Evolutionary conservation across 2,797 vertebrate genomes (phyloP).

Genomic region (Sardinella longiceps): DNA sequence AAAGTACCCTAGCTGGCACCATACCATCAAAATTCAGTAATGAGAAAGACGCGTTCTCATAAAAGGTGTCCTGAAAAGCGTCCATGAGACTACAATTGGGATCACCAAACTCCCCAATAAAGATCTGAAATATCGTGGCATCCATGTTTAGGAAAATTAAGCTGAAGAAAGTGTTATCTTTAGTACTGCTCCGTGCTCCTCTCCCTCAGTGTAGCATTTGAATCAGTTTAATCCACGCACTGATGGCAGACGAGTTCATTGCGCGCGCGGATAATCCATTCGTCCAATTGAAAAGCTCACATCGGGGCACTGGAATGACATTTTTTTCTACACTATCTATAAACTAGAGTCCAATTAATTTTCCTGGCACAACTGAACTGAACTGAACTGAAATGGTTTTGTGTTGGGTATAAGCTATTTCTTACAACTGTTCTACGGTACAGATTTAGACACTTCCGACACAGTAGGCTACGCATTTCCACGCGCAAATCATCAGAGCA

Average conservation of each 20-base stretch:
- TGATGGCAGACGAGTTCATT: slow-evolving; percentile 23
- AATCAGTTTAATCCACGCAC: slow-evolving; percentile 33
- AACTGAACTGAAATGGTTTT: background rate
- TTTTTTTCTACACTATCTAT: background rate
- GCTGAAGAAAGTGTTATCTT: background rate
- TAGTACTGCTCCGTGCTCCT: background rate
- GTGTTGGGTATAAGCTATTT: too few relatives aligned
- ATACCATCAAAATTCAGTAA: slow-evolving; percentile 83
- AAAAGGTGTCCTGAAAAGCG: slow-evolving; percentile 80
- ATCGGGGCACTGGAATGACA: slow-evolving; percentile 4
- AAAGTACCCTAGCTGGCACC: background rate
- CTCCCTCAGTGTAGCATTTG: slow-evolving; percentile 33
- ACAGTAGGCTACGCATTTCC: too few relatives aligned
- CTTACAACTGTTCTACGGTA: too few relatives aligned
- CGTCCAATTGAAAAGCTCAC: slow-evolving; percentile 27
- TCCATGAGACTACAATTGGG: slow-evolving; percentile 90
- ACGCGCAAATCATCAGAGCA: too few relatives aligned
- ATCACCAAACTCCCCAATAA: slow-evolving; percentile 86
- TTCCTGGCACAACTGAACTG: background rate
- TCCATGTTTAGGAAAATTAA: slow-evolving; percentile 68
- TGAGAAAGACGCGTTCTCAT: slow-evolving; percentile 78
- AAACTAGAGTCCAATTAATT: background rate
- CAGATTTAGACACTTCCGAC: too few relatives aligned
- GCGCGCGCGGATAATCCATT: slow-evolving; percentile 31
- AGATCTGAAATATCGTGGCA: slow-evolving; percentile 75